Evolutionary conservation across 2,888 invertebrate genomes (phyloP), one percentile per base, ranked within the genome.

Genomic region (Cylloceria caligata): DNA sequence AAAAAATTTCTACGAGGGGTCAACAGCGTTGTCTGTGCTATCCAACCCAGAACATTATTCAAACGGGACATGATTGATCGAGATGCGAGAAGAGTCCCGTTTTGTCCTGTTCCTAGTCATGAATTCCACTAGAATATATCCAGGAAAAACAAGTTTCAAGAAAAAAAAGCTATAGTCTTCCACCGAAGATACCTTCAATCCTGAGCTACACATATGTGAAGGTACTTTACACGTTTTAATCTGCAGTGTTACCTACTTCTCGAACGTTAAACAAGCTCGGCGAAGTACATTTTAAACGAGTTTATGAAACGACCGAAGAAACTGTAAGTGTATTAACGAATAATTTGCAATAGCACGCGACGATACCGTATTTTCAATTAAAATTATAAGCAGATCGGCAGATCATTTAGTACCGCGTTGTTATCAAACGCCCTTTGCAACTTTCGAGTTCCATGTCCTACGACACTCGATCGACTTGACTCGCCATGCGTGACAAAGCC

Each of bases 41-140:
- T 60, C 55, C 67, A 69, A 73, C 65, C 74, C 69, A 72, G 19
- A 55, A 71, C 75, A 85, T 88, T 87, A 86, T 80, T 88, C 87
- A 87, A 84, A 76, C 80, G 39, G 60, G 82, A 86, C 85, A 73
- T 87, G 87, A 88, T 87, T 86, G 85, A 88, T 88, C 75, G 68
- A 76, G 79, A 84, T 81, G 69, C 76, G 69, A 64, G 36, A 52
- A 34, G 65, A 62, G 79, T 84, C 55, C 76, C 82, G 80, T 79
- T 78, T 75, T 42, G 64, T 83, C 79, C 80, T 83, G 75, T 80
- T 67, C 16, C 45, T 60, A 34, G 30, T 49, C 45, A 73, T 77
- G 42, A 39, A 75, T 65, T 42, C 60, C 57, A 21, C 27, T 13
- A 36, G 74, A 55, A 68, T 74, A 65, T 74, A 71, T 78, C 39